phyloP scores from a whole-genome alignment of 2,113 vertebrate genomes.

The Candoia aspera region DNA sequence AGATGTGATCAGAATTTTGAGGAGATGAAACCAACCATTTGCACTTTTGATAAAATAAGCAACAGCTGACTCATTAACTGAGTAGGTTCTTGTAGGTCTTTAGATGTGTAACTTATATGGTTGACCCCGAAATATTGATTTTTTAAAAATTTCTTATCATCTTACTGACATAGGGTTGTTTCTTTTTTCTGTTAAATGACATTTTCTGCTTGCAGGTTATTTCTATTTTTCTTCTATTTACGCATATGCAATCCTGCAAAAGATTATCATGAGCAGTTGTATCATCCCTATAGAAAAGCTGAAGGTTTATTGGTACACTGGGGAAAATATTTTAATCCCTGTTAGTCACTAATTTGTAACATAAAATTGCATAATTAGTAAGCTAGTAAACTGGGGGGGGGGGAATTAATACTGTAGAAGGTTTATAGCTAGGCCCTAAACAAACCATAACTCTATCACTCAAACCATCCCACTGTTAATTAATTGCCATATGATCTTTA shows the following conservation, averaged over 20 bases:
- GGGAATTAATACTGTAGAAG: slow-evolving; percentile 11
- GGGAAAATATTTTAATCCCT: background rate
- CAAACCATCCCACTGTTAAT: background rate
- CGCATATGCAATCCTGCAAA: background rate
- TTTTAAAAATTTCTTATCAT: background rate
- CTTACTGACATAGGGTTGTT: background rate
- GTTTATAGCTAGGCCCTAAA: slow-evolving; percentile 53
- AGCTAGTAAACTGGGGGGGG: background rate
- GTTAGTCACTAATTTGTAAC: background rate
- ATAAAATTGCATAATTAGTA: background rate
- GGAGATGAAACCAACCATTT: too few relatives aligned
- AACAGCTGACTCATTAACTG: too few relatives aligned
- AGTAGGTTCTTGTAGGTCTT: too few relatives aligned
- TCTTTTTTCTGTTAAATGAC: too few relatives aligned
- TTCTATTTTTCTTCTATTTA: background rate
- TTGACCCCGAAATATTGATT: background rate
- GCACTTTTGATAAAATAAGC: too few relatives aligned
- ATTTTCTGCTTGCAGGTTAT: background rate
- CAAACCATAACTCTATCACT: slow-evolving; percentile 20
- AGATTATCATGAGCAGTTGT: background rate
- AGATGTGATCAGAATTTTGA: too few relatives aligned
- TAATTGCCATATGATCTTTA: slow-evolving; percentile 56
- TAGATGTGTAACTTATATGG: too few relatives aligned
- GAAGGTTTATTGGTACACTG: background rate
- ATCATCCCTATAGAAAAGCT: background rate